Percentiles rank a stretch among this genome's conserved stretches.
Conservation (phyloP, 2,888 invertebrate species). For the Eudemis profundana region DNA sequence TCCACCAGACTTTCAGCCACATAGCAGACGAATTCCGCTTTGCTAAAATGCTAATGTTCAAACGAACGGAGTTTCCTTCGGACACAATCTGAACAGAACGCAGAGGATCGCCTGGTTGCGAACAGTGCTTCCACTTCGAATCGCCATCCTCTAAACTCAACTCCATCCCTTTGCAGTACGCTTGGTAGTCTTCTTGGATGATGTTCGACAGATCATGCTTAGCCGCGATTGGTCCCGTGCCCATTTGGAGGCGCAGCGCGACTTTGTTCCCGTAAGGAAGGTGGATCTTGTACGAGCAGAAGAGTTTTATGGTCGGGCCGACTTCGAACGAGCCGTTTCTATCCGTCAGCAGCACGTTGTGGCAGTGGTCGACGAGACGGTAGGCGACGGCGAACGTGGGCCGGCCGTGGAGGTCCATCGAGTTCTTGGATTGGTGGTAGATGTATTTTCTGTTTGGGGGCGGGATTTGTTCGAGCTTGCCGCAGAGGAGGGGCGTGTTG, state of each 20-base stretch:
- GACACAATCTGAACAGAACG: conserved; percentile 86
- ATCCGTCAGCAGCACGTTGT: conserved; percentile 87
- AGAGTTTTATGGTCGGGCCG: conserved; percentile 84
- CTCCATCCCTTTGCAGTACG: conserved; percentile 84
- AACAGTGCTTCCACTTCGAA: conserved; percentile 86
- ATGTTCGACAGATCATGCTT: conserved; percentile 70
- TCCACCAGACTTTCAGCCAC: conserved; percentile 87
- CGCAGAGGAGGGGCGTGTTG: conserved; percentile 85
- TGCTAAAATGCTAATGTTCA: conserved; percentile 76
- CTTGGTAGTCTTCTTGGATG: conserved; percentile 69
- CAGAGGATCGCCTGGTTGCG: conserved; percentile 83
- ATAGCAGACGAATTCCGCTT: conserved; percentile 76
- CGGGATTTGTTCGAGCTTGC: conserved; percentile 89
- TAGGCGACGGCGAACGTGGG: conserved; percentile 88
- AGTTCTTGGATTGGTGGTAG: conserved; percentile 83
- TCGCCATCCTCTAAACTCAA: conserved; percentile 85
- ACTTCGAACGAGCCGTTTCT: conserved; percentile 88
- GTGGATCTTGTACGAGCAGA: conserved; percentile 89
- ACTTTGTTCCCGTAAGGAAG: conserved; percentile 89
- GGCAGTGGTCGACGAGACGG: conserved; percentile 89
- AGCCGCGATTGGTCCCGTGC: conserved; percentile 70
- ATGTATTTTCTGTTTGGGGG: conserved; percentile 83
- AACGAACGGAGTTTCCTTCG: conserved; percentile 82
- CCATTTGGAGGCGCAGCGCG: conserved; percentile 86
- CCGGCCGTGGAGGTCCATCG: conserved; percentile 85